phyloP scores from a whole-genome alignment of 2,113 vertebrate genomes.

The Gambusia affinis region DNA sequence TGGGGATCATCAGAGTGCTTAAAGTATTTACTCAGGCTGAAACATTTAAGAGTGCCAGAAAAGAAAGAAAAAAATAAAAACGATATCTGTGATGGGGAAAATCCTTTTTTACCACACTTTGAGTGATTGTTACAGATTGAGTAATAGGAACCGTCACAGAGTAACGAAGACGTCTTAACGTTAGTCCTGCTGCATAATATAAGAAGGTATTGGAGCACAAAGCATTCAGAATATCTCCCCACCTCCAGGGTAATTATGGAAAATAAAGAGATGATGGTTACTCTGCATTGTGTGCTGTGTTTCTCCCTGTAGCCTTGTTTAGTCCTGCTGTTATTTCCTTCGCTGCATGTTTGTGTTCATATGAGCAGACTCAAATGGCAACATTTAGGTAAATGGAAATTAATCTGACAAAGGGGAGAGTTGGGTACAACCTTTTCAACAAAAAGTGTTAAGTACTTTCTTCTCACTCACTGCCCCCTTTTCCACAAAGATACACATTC shows the following conservation, averaged over 20 bases:
- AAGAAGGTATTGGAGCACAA: conserved; percentile 4
- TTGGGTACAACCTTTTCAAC: neutral
- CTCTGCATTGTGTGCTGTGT: conserved; percentile 6
- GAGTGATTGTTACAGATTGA: neutral
- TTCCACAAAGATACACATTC: conserved; percentile 12
- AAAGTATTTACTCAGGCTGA: neutral
- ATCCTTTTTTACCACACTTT: neutral
- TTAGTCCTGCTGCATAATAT: neutral
- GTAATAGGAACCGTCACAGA: neutral
- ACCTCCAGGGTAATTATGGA: conserved; percentile 16
- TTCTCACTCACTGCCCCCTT: conserved; percentile 12
- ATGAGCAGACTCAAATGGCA: conserved; percentile 10
- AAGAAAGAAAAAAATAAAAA: too few species aligned
- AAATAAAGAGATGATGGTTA: conserved; percentile 27
- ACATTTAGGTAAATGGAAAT: neutral
- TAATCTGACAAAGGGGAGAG: neutral
- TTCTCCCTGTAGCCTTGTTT: conserved; percentile 21
- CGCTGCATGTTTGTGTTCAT: conserved; percentile 28
- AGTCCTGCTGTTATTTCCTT: conserved; percentile 20
- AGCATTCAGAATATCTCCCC: conserved; percentile 4
- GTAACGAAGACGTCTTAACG: neutral
- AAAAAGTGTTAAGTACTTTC: neutral
- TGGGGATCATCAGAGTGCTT: neutral
- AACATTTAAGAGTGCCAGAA: neutral
- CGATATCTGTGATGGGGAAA: neutral